Percentiles rank a stretch among this genome's conserved stretches.
These are phyloP conservation scores for Leptogaster cylindrica DNA, from an alignment of 2,888 invertebrate genomes.

Conservation along the genomic window DNA sequence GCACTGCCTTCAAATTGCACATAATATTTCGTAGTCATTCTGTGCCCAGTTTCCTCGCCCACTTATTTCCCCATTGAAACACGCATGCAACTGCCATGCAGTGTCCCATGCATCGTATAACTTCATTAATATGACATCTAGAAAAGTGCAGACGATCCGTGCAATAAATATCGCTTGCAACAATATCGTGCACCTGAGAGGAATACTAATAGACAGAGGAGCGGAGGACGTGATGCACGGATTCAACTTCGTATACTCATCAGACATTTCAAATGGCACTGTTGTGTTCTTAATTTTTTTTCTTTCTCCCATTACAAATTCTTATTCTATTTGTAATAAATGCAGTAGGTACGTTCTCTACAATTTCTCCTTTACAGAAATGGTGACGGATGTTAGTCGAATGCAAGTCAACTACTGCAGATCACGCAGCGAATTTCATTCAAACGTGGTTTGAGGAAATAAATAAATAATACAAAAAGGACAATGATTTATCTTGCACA, in stretches of 20 bases:
- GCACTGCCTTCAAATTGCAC: conserved; percentile 14
- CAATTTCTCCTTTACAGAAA: no score
- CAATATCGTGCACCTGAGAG: conserved; percentile 7
- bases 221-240: no score
- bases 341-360: background rate
- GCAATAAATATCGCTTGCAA: conserved; percentile 1
- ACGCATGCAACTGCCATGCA: background rate
- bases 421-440: no score
- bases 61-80: background rate
- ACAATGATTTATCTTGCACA: no score
- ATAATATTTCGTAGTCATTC: background rate
- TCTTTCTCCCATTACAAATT: background rate
- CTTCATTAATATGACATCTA: conserved; percentile 25
- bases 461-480: no score
- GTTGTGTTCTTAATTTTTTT: background rate
- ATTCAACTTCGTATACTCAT: no score
- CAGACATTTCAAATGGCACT: no score
- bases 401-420: no score
- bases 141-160: conserved; percentile 1
- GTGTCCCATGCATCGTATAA: conserved; percentile 9
- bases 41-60: background rate
- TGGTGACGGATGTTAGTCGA: no score
- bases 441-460: no score
- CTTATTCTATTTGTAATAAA: background rate
- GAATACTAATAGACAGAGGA: conserved; percentile 21